Percentiles rank a stretch among this genome's conserved stretches.
Conservation (phyloP, 2,888 invertebrate species). For the Brachycybe producta region DNA sequence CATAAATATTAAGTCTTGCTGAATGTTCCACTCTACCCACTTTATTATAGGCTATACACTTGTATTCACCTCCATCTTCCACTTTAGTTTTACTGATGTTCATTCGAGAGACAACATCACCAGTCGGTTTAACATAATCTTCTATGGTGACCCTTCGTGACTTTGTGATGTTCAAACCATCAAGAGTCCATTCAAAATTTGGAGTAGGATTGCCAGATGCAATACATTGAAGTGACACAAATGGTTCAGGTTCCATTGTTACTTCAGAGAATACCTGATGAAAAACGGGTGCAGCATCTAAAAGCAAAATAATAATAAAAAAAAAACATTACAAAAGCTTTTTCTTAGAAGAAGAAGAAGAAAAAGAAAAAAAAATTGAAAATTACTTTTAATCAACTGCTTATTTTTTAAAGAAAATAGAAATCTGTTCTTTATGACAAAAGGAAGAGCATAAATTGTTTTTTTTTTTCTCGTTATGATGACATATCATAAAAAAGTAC, state of each 20-base stretch:
- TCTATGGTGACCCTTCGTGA: slow-evolving; percentile 24
- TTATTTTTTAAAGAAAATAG: no score
- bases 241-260: slow-evolving; percentile 29
- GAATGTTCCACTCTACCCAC: slow-evolving; percentile 24
- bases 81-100: slow-evolving; percentile 25
- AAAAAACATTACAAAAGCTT: neutral
- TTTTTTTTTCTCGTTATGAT: no score
- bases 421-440: no score
- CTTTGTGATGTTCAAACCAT: slow-evolving; percentile 23
- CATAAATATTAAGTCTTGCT: slow-evolving; percentile 27
- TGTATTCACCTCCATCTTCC: slow-evolving; percentile 27
- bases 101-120: slow-evolving; percentile 32
- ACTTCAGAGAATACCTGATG: slow-evolving; percentile 27
- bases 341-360: no score
- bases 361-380: no score
- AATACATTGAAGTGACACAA: slow-evolving; percentile 30
- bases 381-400: no score
- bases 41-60: slow-evolving; percentile 23
- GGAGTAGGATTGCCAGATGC: slow-evolving; percentile 35
- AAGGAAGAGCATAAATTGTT: no score
- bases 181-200: slow-evolving; percentile 31
- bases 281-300: slow-evolving; percentile 32
- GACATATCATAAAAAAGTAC: no score
- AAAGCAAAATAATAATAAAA: neutral
- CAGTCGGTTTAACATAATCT: slow-evolving; percentile 24